phyloP scores from a whole-genome alignment of 2,113 vertebrate species.

The Rhizomys pruinosus region DNA sequence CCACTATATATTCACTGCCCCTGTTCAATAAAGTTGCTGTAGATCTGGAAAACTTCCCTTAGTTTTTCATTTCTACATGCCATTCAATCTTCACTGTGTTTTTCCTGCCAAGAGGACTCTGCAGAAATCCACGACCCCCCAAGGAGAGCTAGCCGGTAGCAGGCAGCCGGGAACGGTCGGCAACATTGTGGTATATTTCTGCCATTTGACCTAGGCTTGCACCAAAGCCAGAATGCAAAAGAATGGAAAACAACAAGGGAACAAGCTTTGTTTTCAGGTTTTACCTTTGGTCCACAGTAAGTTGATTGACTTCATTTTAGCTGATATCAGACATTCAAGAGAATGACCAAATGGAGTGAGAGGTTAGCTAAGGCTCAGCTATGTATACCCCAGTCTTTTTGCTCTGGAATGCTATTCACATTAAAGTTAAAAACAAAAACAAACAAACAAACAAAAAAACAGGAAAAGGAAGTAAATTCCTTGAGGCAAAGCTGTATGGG shows the following conservation, averaged over 20 bases:
- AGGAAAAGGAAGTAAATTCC: neutral
- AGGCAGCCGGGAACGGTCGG: too few species aligned
- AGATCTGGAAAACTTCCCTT: too few species aligned
- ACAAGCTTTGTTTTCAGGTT: neutral
- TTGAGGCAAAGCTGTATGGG: neutral
- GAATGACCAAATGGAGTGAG: neutral
- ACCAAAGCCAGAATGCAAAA: neutral
- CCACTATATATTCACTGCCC: too few species aligned
- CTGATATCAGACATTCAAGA: neutral
- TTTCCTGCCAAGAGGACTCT: too few species aligned
- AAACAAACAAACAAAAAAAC: too few species aligned
- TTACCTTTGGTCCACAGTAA: neutral
- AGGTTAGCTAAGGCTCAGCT: neutral
- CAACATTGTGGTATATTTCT: too few species aligned
- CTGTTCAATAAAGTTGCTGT: too few species aligned
- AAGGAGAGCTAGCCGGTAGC: too few species aligned
- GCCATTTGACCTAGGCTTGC: neutral
- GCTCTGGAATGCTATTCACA: neutral
- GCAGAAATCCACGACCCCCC: too few species aligned
- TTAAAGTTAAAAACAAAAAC: neutral
- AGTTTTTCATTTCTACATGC: too few species aligned
- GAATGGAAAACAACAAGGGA: neutral
- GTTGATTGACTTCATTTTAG: neutral
- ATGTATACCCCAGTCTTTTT: too few species aligned
- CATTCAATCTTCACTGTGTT: too few species aligned